Evolutionary conservation across 1,140 invertebrate species (phyloP).

Genomic region (Drosophila pallidifrons): DNA sequence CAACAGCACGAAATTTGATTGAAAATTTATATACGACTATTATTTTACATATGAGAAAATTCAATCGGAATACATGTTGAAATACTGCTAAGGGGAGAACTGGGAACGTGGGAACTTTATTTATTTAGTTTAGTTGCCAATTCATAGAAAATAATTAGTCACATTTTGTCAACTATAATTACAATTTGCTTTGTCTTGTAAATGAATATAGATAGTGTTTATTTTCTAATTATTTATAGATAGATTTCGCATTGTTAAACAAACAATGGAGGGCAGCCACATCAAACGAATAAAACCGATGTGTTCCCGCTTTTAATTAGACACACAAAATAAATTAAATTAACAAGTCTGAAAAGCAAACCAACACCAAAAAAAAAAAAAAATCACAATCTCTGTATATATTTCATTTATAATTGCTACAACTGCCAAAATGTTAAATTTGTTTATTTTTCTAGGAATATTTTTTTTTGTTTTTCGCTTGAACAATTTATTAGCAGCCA

Average conservation of each 20-base stretch:
- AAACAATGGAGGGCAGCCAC: constrained; percentile 37
- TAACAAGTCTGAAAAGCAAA: constrained; percentile 57
- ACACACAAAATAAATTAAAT: constrained; percentile 78
- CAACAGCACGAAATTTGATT: constrained; percentile 37
- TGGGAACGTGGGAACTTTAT: constrained; percentile 1
- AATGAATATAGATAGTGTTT: constrained; percentile 2
- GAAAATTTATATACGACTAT: constrained; percentile 54
- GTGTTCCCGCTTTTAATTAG: constrained; percentile 67
- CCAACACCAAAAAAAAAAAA: constrained; percentile 22
- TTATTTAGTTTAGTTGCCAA: neutral
- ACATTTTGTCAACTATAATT: constrained; percentile 1
- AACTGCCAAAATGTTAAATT: constrained; percentile 71
- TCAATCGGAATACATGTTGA: neutral
- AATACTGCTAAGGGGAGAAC: neutral
- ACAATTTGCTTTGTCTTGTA: neutral
- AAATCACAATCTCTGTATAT: constrained; percentile 28
- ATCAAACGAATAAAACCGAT: constrained; percentile 44
- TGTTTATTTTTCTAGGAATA: constrained; percentile 51
- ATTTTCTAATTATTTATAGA: constrained; percentile 13
- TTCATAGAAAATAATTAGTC: neutral
- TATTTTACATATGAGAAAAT: constrained; percentile 16
- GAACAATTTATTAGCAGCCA: constrained; percentile 69
- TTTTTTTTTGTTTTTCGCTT: constrained; percentile 36
- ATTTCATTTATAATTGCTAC: constrained; percentile 68
- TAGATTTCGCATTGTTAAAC: constrained; percentile 20